These are phyloP conservation scores for Pseudomyrmex concolor DNA, from an alignment of 1,140 invertebrate species.

Conservation along the genomic window DNA sequence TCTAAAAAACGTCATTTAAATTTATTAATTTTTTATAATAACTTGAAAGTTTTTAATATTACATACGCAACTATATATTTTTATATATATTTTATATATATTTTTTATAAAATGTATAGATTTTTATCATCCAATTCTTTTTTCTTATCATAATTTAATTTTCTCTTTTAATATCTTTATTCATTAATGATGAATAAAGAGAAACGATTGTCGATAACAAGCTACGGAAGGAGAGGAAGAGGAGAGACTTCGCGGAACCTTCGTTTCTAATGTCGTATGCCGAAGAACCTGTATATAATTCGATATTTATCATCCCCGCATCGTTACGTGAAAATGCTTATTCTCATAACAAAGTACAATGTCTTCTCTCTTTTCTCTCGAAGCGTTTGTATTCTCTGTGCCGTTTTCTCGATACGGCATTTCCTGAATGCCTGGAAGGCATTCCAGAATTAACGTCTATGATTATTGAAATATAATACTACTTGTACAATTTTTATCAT, in stretches of 20 bases:
- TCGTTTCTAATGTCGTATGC: slow-evolving; percentile 15
- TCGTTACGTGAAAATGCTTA: slow-evolving; percentile 14
- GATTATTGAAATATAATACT: slow-evolving; percentile 23
- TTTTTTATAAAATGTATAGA: not conserved
- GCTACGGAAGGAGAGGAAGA: not conserved
- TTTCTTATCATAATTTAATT: not conserved
- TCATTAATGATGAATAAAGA: slow-evolving; percentile 2
- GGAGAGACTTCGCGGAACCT: slow-evolving; percentile 55
- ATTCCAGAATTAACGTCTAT: slow-evolving; percentile 25
- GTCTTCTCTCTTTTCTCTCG: not conserved
- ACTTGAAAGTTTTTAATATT: no score
- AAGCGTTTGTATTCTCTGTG: slow-evolving; percentile 4
- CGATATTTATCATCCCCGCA: slow-evolving; percentile 54
- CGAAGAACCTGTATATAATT: slow-evolving; percentile 57
- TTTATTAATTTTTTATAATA: no score
- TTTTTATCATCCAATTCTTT: no score
- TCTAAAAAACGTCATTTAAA: no score
- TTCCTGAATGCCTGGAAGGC: not conserved
- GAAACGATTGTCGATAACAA: not conserved
- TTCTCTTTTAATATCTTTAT: not conserved
- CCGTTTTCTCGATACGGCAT: slow-evolving; percentile 1
- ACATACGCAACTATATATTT: not conserved
- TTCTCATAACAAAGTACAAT: slow-evolving; percentile 14
- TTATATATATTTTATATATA: no score
- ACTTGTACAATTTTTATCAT: slow-evolving; percentile 29